phyloP scores from a whole-genome alignment of 2,113 vertebrate genomes.

The Cyphomyrus plagiostoma region DNA sequence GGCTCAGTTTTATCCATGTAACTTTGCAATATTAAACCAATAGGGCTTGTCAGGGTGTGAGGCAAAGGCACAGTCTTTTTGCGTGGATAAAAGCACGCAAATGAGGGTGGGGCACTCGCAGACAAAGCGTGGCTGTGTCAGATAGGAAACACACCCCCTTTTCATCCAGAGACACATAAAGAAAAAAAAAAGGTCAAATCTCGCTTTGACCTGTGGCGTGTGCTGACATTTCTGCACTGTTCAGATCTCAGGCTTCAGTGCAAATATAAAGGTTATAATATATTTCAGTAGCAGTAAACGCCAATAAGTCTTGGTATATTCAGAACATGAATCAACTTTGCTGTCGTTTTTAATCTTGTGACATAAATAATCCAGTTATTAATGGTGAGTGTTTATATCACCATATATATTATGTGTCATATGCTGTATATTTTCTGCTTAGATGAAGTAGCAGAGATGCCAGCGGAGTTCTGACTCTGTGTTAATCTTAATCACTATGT shows the following conservation, averaged over 20 bases:
- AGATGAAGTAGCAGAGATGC: neutral
- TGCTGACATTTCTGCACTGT: neutral
- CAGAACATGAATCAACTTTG: neutral
- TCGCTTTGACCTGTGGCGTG: neutral
- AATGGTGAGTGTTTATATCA: neutral
- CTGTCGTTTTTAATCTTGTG: neutral
- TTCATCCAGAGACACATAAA: neutral
- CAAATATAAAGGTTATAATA: neutral
- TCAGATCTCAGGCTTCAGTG: neutral
- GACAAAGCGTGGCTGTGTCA: neutral
- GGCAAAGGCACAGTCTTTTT: neutral
- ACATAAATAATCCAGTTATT: neutral
- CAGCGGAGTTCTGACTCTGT: neutral
- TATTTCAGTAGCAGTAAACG: neutral
- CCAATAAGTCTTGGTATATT: neutral
- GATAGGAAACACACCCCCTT: neutral
- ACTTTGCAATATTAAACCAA: neutral
- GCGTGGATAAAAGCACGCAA: neutral
- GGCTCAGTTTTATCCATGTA: neutral
- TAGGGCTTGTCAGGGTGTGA: neutral
- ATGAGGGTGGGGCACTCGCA: too few relatives aligned
- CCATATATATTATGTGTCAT: neutral
- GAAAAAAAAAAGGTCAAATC: neutral
- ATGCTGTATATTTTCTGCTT: neutral
- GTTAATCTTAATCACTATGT: neutral